These are phyloP conservation scores for Thalpophila matura DNA, from an alignment of 2,888 invertebrate species.

Conservation along the genomic window DNA sequence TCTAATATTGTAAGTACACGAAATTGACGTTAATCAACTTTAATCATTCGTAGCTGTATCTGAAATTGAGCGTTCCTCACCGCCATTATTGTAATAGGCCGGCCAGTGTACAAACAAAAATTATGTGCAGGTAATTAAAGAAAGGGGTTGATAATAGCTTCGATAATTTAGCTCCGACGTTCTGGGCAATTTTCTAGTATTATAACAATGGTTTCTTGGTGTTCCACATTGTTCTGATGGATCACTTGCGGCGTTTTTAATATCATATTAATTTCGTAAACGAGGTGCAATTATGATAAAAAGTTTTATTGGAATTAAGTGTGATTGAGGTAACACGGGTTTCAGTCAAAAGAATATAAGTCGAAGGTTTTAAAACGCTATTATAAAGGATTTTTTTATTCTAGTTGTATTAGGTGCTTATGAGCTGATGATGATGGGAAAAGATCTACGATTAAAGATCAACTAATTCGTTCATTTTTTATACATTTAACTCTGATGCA, in stretches of 20 bases:
- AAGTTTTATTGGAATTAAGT: slow-evolving; percentile 41
- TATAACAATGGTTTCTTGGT: slow-evolving; percentile 83
- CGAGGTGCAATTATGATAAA: slow-evolving; percentile 50
- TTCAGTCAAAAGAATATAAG: not conserved
- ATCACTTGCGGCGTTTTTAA: slow-evolving; percentile 72
- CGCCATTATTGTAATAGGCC: slow-evolving; percentile 85
- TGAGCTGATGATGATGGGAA: too few relatives aligned
- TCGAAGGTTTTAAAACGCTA: not conserved
- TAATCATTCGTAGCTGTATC: slow-evolving; percentile 78
- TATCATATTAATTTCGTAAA: slow-evolving; percentile 68
- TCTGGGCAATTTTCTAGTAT: slow-evolving; percentile 86
- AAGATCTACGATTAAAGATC: too few relatives aligned
- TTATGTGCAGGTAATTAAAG: slow-evolving; percentile 88
- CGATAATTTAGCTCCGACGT: slow-evolving; percentile 84
- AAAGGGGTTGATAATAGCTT: slow-evolving; percentile 88
- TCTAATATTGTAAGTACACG: slow-evolving; percentile 79
- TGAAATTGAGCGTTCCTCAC: slow-evolving; percentile 79
- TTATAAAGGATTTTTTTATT: too few relatives aligned
- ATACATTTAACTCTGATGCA: too few relatives aligned
- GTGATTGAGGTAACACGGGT: slow-evolving; percentile 40
- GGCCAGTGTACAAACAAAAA: slow-evolving; percentile 86
- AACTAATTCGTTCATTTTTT: too few relatives aligned
- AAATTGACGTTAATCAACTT: slow-evolving; percentile 85
- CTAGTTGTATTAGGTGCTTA: too few relatives aligned
- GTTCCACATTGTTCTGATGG: slow-evolving; percentile 79